These are phyloP conservation scores for Drosophila prostipennis DNA, from an alignment of 2,888 invertebrate species.

Conservation along the genomic window DNA sequence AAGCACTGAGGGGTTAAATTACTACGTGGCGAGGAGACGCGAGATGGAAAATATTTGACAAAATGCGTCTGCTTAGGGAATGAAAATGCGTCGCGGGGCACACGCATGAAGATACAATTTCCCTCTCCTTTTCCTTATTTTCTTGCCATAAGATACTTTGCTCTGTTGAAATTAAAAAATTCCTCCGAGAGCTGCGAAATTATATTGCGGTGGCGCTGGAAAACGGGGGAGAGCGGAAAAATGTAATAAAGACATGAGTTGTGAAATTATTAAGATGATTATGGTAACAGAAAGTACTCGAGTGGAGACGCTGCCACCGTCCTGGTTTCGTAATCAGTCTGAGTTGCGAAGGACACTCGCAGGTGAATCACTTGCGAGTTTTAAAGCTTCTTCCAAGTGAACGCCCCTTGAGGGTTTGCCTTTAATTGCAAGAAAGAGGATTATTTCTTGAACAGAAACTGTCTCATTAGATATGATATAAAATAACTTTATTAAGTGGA, in stretches of 20 bases:
- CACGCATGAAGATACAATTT: slow-evolving; percentile 72
- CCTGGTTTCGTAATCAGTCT: slow-evolving; percentile 19
- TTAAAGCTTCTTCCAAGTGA: background rate
- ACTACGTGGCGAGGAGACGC: slow-evolving; percentile 48
- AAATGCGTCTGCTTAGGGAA: slow-evolving; percentile 54
- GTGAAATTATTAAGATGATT: slow-evolving; percentile 76
- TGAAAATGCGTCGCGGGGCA: slow-evolving; percentile 41
- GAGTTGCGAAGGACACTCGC: slow-evolving; percentile 22
- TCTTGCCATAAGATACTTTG: slow-evolving; percentile 62
- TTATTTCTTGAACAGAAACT: too few species aligned
- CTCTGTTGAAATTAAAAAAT: slow-evolving; percentile 71
- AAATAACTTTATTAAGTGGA: too few species aligned
- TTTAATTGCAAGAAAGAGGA: too few species aligned
- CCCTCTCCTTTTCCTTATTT: slow-evolving; percentile 8
- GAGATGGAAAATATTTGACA: slow-evolving; percentile 69
- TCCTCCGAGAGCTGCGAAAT: slow-evolving; percentile 66
- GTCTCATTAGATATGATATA: too few species aligned
- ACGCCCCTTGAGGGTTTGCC: too few species aligned
- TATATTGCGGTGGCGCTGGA: slow-evolving; percentile 59
- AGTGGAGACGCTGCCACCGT: slow-evolving; percentile 18
- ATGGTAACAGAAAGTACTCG: slow-evolving; percentile 54
- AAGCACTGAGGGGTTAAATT: slow-evolving; percentile 66
- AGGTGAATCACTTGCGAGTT: slow-evolving; percentile 15
- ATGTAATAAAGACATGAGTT: slow-evolving; percentile 78
- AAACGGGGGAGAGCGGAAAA: slow-evolving; percentile 29